Conservation (phyloP, 2,888 invertebrate genomes). For the Malthinus flaveolus region DNA sequence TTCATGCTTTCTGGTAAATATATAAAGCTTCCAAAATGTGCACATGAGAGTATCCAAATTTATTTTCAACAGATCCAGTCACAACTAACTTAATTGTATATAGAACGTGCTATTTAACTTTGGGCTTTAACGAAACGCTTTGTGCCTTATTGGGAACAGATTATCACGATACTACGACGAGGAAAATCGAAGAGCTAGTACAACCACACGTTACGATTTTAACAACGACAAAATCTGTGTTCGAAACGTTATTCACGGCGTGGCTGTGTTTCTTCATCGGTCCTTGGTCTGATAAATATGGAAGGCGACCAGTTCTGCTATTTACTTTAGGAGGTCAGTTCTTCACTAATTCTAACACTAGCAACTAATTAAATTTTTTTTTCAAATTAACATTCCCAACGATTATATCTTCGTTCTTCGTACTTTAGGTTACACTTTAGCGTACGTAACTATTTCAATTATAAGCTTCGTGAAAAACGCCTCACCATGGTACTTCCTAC, state of each 20-base stretch:
- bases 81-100: constrained; percentile 70
- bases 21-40: background rate
- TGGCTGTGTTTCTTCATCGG: constrained; percentile 73
- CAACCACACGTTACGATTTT: constrained; percentile 70
- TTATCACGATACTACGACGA: constrained; percentile 59
- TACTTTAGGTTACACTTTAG: constrained; percentile 27
- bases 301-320: constrained; percentile 69
- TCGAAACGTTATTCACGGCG: constrained; percentile 70
- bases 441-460: constrained; percentile 19
- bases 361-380: no score
- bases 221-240: constrained; percentile 62
- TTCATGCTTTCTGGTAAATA: background rate
- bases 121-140: constrained; percentile 61
- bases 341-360: background rate
- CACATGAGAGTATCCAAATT: background rate
- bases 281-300: constrained; percentile 81
- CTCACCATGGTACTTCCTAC: constrained; percentile 54
- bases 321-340: constrained; percentile 62
- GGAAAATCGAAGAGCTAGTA: constrained; percentile 59
- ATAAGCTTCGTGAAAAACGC: constrained; percentile 31
- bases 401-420: background rate
- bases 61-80: constrained; percentile 56
- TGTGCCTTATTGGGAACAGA: constrained; percentile 63
- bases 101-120: constrained; percentile 66
- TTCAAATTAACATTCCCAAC: background rate